Conservation (phyloP, 2,888 invertebrate species). For the Latheticus oryzae region DNA sequence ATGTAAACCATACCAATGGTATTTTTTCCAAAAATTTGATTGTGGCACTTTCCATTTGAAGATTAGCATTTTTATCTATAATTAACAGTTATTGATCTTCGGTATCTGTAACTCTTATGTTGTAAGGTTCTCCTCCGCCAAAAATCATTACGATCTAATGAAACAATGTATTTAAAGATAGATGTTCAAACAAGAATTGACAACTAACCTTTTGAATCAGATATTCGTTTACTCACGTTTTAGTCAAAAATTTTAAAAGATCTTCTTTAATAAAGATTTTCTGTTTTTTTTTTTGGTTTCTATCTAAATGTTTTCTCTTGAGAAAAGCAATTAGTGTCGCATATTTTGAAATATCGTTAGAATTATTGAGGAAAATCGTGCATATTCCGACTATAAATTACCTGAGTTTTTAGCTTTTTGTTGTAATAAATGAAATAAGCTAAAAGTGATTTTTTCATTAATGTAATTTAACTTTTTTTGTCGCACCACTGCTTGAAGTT, state of each 20-base stretch:
- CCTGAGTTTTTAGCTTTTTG: conserved; percentile 36
- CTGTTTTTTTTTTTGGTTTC: conserved; percentile 29
- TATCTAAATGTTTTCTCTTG: conserved; percentile 9
- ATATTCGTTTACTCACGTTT: conserved; percentile 24
- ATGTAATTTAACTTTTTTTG: conserved; percentile 30
- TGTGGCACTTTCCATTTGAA: too few relatives aligned
- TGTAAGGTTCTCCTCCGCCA: too few relatives aligned
- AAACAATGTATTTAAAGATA: too few relatives aligned
- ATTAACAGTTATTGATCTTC: too few relatives aligned
- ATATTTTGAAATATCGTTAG: conserved; percentile 23
- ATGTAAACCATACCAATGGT: too few relatives aligned
- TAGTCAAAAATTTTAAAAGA: conserved; percentile 25
- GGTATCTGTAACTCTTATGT: too few relatives aligned
- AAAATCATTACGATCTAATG: too few relatives aligned
- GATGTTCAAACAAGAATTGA: too few relatives aligned
- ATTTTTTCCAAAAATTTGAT: too few relatives aligned
- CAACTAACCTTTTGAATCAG: conserved; percentile 18
- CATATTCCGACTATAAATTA: conserved; percentile 41
- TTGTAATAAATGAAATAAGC: conserved; percentile 38
- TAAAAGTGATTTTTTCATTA: conserved; percentile 32
- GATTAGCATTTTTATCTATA: too few relatives aligned
- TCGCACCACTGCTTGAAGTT: conserved; percentile 31
- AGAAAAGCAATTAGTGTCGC: conserved; percentile 28
- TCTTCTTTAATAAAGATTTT: conserved; percentile 25
- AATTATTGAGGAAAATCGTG: conserved; percentile 47